These are phyloP conservation scores for Hypsopygia costalis DNA, from an alignment of 2,888 invertebrate genomes.

Conservation along the genomic window DNA sequence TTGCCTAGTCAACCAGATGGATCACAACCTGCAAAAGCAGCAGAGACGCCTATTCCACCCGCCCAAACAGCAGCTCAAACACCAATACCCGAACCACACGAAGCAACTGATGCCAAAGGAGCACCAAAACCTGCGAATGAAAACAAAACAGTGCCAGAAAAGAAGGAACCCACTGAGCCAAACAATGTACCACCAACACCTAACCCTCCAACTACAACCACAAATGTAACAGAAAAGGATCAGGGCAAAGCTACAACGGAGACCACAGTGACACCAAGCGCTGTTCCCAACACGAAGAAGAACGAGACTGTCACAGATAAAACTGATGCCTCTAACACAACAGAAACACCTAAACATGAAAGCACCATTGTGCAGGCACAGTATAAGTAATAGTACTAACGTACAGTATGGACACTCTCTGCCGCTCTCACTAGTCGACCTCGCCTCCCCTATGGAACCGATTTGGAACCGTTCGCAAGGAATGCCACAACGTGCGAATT, in stretches of 20 bases:
- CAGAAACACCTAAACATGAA: constrained; percentile 16
- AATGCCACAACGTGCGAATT: no score
- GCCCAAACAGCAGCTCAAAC: neutral
- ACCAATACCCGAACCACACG: neutral
- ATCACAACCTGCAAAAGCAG: neutral
- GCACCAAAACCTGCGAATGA: neutral
- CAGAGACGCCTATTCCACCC: neutral
- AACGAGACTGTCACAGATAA: neutral
- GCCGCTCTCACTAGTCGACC: no score
- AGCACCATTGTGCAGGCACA: constrained; percentile 33
- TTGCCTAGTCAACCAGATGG: neutral
- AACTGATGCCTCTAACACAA: constrained; percentile 3
- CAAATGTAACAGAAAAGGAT: neutral
- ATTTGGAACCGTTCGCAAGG: no score
- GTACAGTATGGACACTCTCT: no score
- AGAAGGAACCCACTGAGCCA: neutral
- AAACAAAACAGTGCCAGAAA: neutral
- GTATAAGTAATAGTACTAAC: no score
- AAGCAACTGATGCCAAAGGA: neutral
- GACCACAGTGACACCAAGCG: neutral
- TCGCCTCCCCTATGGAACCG: no score
- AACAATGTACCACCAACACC: neutral
- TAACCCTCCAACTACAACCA: neutral
- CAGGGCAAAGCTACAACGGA: neutral
- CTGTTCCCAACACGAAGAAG: neutral